These are phyloP conservation scores for Ctenosaura bakeri DNA, from an alignment of 2,797 vertebrate species.

Conservation along the genomic window DNA sequence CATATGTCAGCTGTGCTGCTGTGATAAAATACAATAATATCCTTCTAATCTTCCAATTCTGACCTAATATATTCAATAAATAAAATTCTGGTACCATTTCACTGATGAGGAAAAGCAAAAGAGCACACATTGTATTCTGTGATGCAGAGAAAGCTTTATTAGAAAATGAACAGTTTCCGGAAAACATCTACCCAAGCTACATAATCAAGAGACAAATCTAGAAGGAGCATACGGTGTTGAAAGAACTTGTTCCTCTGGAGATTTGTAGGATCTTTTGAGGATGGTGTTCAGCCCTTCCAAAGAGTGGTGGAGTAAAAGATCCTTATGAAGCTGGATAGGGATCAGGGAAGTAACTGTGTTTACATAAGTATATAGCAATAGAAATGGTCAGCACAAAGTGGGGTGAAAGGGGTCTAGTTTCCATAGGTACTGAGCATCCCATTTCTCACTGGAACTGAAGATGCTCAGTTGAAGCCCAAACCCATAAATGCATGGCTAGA, in stretches of 20 bases:
- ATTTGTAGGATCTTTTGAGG: neutral
- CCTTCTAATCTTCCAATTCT: too few species aligned
- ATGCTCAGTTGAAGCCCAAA: neutral
- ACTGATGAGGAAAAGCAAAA: neutral
- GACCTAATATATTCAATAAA: too few species aligned
- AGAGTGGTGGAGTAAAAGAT: neutral
- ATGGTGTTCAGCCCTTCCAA: neutral
- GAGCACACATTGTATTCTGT: too few species aligned
- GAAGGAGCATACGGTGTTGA: neutral
- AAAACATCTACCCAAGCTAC: neutral
- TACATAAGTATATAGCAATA: too few species aligned
- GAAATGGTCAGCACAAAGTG: neutral
- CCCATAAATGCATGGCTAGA: neutral
- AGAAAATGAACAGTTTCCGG: neutral
- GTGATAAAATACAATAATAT: too few species aligned
- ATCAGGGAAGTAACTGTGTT: neutral
- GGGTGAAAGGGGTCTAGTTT: neutral
- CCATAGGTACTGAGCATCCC: neutral
- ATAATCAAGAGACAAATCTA: neutral
- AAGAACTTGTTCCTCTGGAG: too few species aligned
- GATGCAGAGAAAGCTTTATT: slow-evolving; percentile 35
- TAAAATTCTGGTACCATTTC: neutral
- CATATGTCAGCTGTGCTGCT: too few species aligned
- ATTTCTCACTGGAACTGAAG: neutral
- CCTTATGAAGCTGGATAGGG: neutral